Percentiles rank a stretch among this genome's conserved stretches.
phyloP scores from a whole-genome alignment of 2,113 vertebrate species.

The Chlorocebus sabaeus region DNA sequence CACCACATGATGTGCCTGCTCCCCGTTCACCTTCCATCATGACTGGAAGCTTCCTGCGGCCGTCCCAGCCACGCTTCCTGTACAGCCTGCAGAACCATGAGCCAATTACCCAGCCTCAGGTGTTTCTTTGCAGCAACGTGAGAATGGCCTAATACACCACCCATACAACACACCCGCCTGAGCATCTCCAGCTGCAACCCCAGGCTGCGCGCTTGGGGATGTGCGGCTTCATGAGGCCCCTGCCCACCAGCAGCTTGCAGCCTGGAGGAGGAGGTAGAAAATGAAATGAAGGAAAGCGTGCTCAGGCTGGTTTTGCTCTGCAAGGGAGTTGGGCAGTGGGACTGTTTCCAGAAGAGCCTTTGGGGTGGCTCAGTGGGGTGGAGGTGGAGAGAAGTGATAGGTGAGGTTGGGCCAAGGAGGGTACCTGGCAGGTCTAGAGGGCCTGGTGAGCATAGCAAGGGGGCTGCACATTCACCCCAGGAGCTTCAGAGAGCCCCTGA shows the following conservation, averaged over 20 bases:
- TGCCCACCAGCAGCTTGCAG: neutral
- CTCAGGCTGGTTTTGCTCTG: rapidly evolving
- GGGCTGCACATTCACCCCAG: neutral
- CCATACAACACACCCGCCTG: neutral
- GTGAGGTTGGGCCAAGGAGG: neutral
- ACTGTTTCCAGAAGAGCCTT: neutral
- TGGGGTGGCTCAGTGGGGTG: rapidly evolving
- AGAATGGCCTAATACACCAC: too few species aligned
- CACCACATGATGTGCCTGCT: too few species aligned
- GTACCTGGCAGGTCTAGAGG: neutral
- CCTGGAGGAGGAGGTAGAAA: neutral
- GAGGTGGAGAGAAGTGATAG: neutral
- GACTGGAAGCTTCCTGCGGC: too few species aligned
- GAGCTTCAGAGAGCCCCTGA: too few species aligned
- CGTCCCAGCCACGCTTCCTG: too few species aligned
- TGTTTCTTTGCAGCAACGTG: too few species aligned
- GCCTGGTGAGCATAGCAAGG: neutral
- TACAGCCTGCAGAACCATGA: too few species aligned
- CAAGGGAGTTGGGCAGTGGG: rapidly evolving
- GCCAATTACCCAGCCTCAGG: too few species aligned
- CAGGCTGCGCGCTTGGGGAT: rapidly evolving
- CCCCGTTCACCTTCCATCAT: too few species aligned
- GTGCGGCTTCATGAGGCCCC: rapidly evolving
- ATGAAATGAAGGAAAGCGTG: rapidly evolving
- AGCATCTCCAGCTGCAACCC: neutral